These are phyloP conservation scores for Oxystoma pomonae DNA, from an alignment of 2,888 invertebrate species.

Conservation along the genomic window DNA sequence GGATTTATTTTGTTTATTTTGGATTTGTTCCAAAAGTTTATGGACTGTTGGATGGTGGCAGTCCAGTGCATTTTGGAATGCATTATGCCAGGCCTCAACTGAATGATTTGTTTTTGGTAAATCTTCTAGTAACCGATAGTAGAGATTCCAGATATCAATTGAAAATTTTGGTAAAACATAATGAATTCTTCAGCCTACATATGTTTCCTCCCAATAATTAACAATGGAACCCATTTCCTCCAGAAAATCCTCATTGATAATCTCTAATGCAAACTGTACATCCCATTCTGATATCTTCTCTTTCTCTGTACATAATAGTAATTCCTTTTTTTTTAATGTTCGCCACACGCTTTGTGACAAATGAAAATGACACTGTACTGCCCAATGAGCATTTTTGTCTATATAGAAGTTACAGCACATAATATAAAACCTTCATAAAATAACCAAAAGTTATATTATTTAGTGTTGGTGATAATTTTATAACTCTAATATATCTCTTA, in stretches of 20 bases:
- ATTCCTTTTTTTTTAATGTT: background rate
- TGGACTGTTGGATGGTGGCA: background rate
- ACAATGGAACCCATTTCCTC: background rate
- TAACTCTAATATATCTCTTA: too few species aligned
- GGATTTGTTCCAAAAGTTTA: background rate
- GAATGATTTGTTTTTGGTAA: background rate
- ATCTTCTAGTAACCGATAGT: background rate
- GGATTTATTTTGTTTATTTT: background rate
- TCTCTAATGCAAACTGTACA: background rate
- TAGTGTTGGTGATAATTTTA: too few species aligned
- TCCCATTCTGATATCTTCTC: background rate
- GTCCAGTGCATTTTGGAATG: background rate
- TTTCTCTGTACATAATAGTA: background rate
- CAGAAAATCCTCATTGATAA: background rate
- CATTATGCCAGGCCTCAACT: background rate
- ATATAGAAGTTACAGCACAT: too few species aligned
- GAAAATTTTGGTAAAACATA: background rate
- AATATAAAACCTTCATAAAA: too few species aligned
- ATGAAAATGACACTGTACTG: background rate
- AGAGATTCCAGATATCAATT: background rate
- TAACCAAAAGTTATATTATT: too few species aligned
- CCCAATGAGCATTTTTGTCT: too few species aligned
- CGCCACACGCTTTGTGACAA: background rate
- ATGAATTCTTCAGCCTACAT: background rate
- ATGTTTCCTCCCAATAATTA: background rate